phyloP scores from a whole-genome alignment of 1,140 invertebrate genomes.

The Cyclargus thomasi region DNA sequence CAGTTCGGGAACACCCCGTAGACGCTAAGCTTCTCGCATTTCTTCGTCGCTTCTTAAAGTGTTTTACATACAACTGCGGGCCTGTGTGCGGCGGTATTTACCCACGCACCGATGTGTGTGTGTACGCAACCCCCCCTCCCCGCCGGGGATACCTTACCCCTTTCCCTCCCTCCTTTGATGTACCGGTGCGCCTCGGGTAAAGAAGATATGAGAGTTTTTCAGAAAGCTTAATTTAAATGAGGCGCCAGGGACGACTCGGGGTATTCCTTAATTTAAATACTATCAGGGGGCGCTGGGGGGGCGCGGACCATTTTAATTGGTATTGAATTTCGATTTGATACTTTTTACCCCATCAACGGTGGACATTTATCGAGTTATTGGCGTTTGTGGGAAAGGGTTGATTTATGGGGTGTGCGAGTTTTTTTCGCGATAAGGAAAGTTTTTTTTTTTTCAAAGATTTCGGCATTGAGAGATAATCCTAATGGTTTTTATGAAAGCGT shows the following conservation, averaged over 20 bases:
- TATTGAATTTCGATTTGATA: conserved; percentile 72
- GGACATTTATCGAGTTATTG: conserved; percentile 21
- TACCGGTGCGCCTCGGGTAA: conserved; percentile 67
- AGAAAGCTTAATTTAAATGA: conserved; percentile 75
- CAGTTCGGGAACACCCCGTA: conserved; percentile 46
- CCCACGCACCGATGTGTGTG: conserved; percentile 69
- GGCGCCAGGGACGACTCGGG: conserved; percentile 62
- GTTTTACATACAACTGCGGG: conserved; percentile 67
- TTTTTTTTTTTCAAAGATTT: neutral
- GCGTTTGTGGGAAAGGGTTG: conserved; percentile 18
- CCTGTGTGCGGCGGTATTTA: conserved; percentile 67
- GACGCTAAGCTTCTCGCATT: conserved; percentile 69
- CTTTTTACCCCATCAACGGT: conserved; percentile 33
- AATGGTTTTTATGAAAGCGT: neutral
- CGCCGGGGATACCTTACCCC: conserved; percentile 68
- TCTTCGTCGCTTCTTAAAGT: conserved; percentile 75
- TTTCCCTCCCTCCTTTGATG: conserved; percentile 65
- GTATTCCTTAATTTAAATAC: conserved; percentile 73
- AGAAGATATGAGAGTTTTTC: conserved; percentile 74
- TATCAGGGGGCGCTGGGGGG: conserved; percentile 54
- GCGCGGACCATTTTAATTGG: conserved; percentile 65
- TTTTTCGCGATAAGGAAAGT: neutral
- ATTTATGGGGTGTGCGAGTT: conserved; percentile 10
- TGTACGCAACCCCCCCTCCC: conserved; percentile 57
- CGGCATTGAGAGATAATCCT: neutral